phyloP scores from a whole-genome alignment of 2,797 vertebrate genomes.

The Aselliscus stoliczkanus region DNA sequence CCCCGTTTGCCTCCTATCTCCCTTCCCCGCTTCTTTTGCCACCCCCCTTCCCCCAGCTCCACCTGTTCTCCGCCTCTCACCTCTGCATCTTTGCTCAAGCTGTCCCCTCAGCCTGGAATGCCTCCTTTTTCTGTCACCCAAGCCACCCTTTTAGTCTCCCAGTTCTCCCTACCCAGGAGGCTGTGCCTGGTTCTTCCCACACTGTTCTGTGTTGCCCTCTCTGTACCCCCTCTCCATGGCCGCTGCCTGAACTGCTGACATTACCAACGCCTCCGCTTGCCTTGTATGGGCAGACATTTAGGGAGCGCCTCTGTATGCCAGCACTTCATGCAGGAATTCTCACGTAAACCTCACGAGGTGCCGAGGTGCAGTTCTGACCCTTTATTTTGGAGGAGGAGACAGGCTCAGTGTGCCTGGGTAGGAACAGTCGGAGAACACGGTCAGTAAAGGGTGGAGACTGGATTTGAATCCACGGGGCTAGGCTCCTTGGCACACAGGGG shows the following conservation, averaged over 20 bases:
- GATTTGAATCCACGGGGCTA: neutral
- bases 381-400: neutral
- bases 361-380: too few relatives aligned
- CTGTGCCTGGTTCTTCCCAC: neutral
- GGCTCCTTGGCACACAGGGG: rapidly evolving
- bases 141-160: neutral
- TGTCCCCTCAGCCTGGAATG: neutral
- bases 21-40: neutral
- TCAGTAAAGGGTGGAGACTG: neutral
- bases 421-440: neutral
- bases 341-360: rapidly evolving
- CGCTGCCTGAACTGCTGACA: rapidly evolving
- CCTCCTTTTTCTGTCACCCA: neutral
- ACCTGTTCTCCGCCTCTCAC: neutral
- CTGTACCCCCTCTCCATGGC: neutral
- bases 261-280: rapidly evolving
- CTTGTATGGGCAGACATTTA: neutral
- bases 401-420: neutral
- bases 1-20: neutral
- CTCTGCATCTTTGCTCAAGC: neutral
- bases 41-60: rapidly evolving
- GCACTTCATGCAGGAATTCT: neutral
- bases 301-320: rapidly evolving
- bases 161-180: neutral
- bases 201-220: neutral